Evolutionary conservation across 92 coral and sea anemone genomes (phyloP).

Genomic region (Umimayanthus kanabou): DNA sequence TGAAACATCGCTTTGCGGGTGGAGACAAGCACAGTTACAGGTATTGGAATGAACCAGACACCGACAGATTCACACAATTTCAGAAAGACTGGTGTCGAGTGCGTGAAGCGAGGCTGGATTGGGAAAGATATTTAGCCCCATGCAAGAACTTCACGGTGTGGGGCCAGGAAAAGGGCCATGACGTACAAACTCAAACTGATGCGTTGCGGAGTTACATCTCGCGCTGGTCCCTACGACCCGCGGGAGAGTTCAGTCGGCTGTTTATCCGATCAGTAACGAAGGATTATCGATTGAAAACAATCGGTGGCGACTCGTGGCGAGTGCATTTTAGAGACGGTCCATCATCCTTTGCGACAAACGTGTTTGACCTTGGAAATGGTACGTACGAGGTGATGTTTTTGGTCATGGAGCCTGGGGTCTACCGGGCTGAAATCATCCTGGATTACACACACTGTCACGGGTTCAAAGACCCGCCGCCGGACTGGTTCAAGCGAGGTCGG

Average conservation of each 20-base stretch:
- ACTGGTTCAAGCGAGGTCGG: slow-evolving; percentile 82
- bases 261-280: slow-evolving; percentile 66
- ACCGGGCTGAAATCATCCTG: slow-evolving; percentile 65
- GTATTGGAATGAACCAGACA: background rate
- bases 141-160: slow-evolving; percentile 70
- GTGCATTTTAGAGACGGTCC: slow-evolving; percentile 66
- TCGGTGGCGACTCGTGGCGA: slow-evolving; percentile 94
- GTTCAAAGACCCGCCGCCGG: slow-evolving; percentile 79
- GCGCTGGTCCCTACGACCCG: slow-evolving; percentile 67
- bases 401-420: slow-evolving; percentile 76
- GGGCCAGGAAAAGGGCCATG: slow-evolving; percentile 30
- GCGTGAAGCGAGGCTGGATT: slow-evolving; percentile 71
- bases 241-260: slow-evolving; percentile 81
- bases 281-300: slow-evolving; percentile 49
- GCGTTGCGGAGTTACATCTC: slow-evolving; percentile 67
- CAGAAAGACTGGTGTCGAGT: slow-evolving; percentile 80
- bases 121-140: slow-evolving; percentile 72
- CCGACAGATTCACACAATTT: slow-evolving; percentile 39
- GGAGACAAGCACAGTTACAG: background rate
- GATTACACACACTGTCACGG: slow-evolving; percentile 91
- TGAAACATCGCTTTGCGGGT: background rate
- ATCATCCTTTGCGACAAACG: slow-evolving; percentile 71
- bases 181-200: slow-evolving; percentile 45
- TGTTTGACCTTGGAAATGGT: slow-evolving; percentile 74
- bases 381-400: slow-evolving; percentile 80